Evolutionary conservation across 1,140 invertebrate species (phyloP), one percentile per base, ranked within the genome.

Genomic region (Zophobas atratus): DNA sequence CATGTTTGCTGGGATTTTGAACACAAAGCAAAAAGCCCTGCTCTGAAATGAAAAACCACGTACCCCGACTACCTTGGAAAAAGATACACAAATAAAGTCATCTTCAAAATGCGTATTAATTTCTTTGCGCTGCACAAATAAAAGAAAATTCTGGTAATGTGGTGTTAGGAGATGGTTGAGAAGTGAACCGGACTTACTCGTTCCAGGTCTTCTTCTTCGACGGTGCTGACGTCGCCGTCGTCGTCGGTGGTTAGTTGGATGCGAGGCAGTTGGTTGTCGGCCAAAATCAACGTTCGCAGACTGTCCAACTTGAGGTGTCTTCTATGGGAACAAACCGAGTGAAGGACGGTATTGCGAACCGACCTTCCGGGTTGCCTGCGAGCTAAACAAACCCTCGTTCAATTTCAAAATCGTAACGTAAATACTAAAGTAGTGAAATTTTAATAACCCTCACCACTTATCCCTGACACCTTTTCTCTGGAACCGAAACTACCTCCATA

Each of bases 241-340:
- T 96, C 94, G 79, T 95, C 93, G 0, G 94, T 94, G 1, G 92
- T 92, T 46, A 96, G 82, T 79, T 95, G 93, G 46, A 97, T 94
- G 55, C 93, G 88, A 0, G 89, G 91, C 2, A 99, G 85, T 72
- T 92, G 84, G 89, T 99, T 99, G 84, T 97, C 95, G 0, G 96
- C 93, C 2, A 99, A 85, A 32, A 98, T 90, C 72, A 98, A 84
- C 0, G 95, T 97, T 38, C 94, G 88, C 38, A 97, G 86, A 80
- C 92, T 93, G 82, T 97, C 95, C 1, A 97, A 87, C 32, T 94
- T 88, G 51, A 94, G 86, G 84, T 98, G 97, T 6, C 94, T 88
- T 33, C 96, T 89, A 81, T 98, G 97, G 0, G 91, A 88, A 85
- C 97, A 98, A 0, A 95, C 93, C 5, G 92, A 92, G 84, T 92